Evolutionary conservation across 2,888 invertebrate species (phyloP).

Genomic region (Hemicrepidius hirtus): DNA sequence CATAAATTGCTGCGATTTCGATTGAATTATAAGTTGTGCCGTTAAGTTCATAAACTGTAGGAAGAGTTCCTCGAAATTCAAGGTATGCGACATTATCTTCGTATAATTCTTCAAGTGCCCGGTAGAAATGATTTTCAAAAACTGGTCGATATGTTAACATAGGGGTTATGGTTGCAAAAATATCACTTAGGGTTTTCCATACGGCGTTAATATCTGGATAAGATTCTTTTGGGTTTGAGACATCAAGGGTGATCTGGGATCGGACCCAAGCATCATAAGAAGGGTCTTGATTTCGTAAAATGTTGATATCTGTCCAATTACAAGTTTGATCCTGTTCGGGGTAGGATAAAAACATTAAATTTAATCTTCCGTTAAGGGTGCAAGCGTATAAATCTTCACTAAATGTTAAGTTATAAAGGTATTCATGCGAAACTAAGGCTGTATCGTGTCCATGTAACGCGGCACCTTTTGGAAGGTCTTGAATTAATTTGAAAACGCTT

Average conservation of each 20-base stretch:
- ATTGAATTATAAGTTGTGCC: conserved; percentile 72
- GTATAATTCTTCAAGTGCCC: conserved; percentile 75
- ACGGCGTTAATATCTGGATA: conserved; percentile 70
- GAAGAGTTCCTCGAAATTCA: conserved; percentile 76
- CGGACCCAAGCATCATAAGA: conserved; percentile 66
- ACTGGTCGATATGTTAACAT: conserved; percentile 75
- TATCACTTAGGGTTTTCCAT: conserved; percentile 73
- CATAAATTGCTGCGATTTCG: conserved; percentile 73
- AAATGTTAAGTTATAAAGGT: conserved; percentile 78
- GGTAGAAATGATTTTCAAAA: conserved; percentile 75
- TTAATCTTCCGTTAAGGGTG: conserved; percentile 55
- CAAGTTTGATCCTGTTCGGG: conserved; percentile 45
- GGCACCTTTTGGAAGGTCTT: conserved; percentile 84
- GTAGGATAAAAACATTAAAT: conserved; percentile 50
- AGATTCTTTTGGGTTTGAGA: conserved; percentile 60
- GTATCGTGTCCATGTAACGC: conserved; percentile 82
- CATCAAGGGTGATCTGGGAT: conserved; percentile 55
- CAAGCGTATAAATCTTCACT: conserved; percentile 74
- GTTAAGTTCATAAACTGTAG: conserved; percentile 75
- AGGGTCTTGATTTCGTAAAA: conserved; percentile 63
- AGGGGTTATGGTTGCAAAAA: conserved; percentile 71
- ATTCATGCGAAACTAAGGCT: conserved; percentile 77
- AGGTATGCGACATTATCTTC: conserved; percentile 79
- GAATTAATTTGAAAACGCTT: conserved; percentile 79
- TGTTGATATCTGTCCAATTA: conserved; percentile 73